Evolutionary conservation across 1,140 invertebrate species (phyloP).

Genomic region (Sinonovacula constricta): DNA sequence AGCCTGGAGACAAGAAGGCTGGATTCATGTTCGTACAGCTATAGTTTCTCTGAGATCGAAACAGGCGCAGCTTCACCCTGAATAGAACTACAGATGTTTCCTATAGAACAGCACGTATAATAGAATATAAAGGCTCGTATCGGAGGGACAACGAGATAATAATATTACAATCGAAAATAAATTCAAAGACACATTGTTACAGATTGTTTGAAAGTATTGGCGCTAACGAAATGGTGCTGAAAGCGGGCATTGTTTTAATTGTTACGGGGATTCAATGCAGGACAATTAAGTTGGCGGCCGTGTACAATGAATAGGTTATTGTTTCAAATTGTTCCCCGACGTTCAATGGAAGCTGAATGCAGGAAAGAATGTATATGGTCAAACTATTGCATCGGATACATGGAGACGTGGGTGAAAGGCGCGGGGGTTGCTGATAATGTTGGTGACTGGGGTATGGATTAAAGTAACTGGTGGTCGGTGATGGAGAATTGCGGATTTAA

Average conservation of each 20-base stretch:
- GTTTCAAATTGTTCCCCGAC: constrained; percentile 17
- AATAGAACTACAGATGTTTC: constrained; percentile 40
- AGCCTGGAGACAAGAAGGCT: too few species aligned
- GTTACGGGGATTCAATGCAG: constrained; percentile 24
- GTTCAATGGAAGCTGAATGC: too few species aligned
- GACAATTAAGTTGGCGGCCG: constrained; percentile 14
- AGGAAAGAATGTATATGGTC: too few species aligned
- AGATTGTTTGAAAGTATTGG: constrained; percentile 25
- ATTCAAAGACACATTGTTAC: constrained; percentile 48
- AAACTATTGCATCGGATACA: too few species aligned
- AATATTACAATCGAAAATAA: constrained; percentile 47
- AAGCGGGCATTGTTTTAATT: constrained; percentile 44
- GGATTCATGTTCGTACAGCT: too few species aligned
- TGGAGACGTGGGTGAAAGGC: neutral
- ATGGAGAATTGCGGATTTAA: too few species aligned
- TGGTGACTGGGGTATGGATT: too few species aligned
- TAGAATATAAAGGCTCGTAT: constrained; percentile 20
- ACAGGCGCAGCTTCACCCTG: too few species aligned
- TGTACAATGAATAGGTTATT: constrained; percentile 23
- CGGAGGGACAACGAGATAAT: constrained; percentile 19
- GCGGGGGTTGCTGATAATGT: neutral
- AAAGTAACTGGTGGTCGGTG: too few species aligned
- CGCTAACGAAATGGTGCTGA: constrained; percentile 22
- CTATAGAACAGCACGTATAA: constrained; percentile 28
- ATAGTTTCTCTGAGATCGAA: too few species aligned